Base-by-base conservation (phyloP, 2,888 invertebrate species). In the Drosophila fungiperda region DNA sequence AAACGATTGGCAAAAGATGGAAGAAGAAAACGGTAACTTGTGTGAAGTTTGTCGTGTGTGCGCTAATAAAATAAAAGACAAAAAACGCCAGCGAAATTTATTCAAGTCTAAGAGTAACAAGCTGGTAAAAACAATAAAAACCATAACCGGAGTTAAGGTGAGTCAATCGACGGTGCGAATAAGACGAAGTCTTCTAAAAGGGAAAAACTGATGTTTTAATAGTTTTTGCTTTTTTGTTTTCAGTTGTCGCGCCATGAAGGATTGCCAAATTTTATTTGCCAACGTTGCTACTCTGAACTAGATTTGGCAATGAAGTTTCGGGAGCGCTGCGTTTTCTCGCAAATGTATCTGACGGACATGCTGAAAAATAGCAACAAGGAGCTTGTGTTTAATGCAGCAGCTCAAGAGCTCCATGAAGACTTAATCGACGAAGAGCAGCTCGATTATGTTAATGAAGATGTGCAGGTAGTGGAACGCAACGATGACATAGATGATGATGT, bases 281-380 rank as follows among this genome's bases (percentile, higher is more conserved):
- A 81, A 15, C 84, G 86, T 2, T 87, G 86, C 45, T 42, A 35
- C 7, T 89, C 85, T 0, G 86, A 87, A 32, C 52, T 87, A 20
- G 86, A 87, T 20, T 60, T 90, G 55, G 86, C 90, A 9, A 59
- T 83, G 7, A 87, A 87, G 60, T 87, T 87, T 52, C 82, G 86
- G 0, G 86, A 87, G 49, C 87, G 86, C 2, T 84, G 87, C 55
- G 76, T 90, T 6, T 90, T 90, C 38, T 76, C 86, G 6, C 86
- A 87, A 66, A 76, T 69, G 36, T 87, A 87, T 64, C 64, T 87
- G 11, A 33, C 68, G 15, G 74, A 83, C 7, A 60, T 87, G 29
- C 23, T 73, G 4, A 35, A 45, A 6, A 82, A 82, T 35, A 42
- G 36, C 20, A 54, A 17, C 15, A 52, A 33, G 0, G 15, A 59